Evolutionary conservation across 2,113 vertebrate genomes (phyloP).

Genomic region (Halichoeres trimaculatus): DNA sequence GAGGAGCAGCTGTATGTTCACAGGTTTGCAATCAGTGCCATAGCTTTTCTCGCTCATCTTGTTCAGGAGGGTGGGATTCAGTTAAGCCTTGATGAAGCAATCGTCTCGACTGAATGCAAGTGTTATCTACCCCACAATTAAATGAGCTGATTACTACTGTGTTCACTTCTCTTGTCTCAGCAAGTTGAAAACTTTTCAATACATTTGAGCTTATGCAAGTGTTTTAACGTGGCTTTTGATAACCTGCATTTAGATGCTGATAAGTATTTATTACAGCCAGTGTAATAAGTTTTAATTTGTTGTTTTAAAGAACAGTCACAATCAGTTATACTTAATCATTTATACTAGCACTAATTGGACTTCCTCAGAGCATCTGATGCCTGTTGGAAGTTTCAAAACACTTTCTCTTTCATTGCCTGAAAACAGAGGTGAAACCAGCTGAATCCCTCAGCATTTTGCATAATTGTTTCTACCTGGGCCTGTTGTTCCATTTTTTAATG

Average conservation of each 20-base stretch:
- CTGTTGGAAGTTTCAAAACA: constrained; percentile 19
- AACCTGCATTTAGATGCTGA: constrained; percentile 3
- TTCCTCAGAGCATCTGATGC: constrained; percentile 17
- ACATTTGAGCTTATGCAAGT: not conserved
- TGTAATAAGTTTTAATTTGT: not conserved
- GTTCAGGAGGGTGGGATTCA: not conserved
- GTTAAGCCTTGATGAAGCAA: constrained; percentile 25
- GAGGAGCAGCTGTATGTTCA: constrained; percentile 4
- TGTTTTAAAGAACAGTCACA: not conserved
- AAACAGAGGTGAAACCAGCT: constrained; percentile 41
- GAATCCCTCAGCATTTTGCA: constrained; percentile 49
- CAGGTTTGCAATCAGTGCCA: constrained; percentile 11
- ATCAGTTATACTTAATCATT: not conserved
- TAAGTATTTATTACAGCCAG: constrained; percentile 6
- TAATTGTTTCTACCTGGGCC: constrained; percentile 59
- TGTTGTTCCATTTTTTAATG: constrained; percentile 56
- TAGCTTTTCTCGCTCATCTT: constrained; percentile 18
- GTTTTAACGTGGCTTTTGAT: constrained; percentile 2
- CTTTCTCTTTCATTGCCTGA: constrained; percentile 26
- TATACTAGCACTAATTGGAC: constrained; percentile 8
- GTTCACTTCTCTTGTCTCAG: constrained; percentile 5
- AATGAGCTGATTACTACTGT: constrained; percentile 3
- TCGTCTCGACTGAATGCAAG: constrained; percentile 23
- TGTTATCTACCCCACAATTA: constrained; percentile 16
- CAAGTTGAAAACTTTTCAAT: constrained; percentile 8